These are phyloP conservation scores for Carpatolechia fugitivella DNA, from an alignment of 2,888 invertebrate species.

Conservation along the genomic window DNA sequence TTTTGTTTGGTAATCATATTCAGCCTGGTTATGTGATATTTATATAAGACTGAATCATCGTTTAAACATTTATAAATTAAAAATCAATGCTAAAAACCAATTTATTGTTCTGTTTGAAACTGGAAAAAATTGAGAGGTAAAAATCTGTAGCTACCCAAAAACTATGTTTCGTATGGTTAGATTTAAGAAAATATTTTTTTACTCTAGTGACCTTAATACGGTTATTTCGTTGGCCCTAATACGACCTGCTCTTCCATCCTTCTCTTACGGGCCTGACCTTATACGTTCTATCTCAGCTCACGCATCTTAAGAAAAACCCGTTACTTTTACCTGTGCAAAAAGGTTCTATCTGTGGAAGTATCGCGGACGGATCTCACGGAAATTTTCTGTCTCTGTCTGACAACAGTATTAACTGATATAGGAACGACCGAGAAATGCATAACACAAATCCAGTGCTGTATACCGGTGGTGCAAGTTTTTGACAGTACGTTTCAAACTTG, in stretches of 20 bases:
- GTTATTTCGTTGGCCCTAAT: slow-evolving; percentile 42
- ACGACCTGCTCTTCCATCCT: slow-evolving; percentile 58
- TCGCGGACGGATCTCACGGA: slow-evolving; percentile 23
- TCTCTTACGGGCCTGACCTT: slow-evolving; percentile 46
- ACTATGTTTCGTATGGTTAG: no score
- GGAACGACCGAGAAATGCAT: slow-evolving; percentile 33
- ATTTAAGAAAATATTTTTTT: slow-evolving; percentile 10
- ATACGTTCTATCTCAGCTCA: slow-evolving; percentile 56
- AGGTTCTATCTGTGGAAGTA: slow-evolving; percentile 69
- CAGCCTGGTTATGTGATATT: no score
- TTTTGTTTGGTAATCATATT: no score
- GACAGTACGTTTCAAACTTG: slow-evolving; percentile 69
- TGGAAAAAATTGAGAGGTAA: no score
- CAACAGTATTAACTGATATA: slow-evolving; percentile 9
- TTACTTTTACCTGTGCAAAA: slow-evolving; percentile 79
- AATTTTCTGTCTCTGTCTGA: slow-evolving; percentile 37
- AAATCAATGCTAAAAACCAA: no score
- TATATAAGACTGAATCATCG: no score
- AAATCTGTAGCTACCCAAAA: no score
- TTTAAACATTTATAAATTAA: no score
- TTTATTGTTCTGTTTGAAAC: no score
- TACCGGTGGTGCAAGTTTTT: slow-evolving; percentile 76
- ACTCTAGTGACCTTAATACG: slow-evolving; percentile 41
- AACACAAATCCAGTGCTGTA: slow-evolving; percentile 49
- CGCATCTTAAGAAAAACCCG: slow-evolving; percentile 76